These are phyloP conservation scores for Apoda limacodes DNA, from an alignment of 2,888 invertebrate genomes.

Conservation along the genomic window DNA sequence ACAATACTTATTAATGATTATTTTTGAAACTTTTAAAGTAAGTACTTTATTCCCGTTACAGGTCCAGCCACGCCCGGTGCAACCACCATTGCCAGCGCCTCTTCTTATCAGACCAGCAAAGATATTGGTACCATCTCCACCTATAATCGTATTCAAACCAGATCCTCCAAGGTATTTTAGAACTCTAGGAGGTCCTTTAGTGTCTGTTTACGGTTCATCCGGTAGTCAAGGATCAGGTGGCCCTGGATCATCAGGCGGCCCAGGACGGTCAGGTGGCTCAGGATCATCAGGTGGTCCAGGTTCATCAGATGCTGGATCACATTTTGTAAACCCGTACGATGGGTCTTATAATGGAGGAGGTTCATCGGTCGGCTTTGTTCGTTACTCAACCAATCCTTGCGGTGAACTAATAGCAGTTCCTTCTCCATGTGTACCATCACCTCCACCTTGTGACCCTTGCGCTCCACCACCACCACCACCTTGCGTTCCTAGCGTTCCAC, in stretches of 20 bases:
- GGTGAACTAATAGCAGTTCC: background rate
- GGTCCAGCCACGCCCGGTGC: constrained; percentile 37
- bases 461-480: constrained; percentile 9
- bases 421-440: background rate
- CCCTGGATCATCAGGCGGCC: background rate
- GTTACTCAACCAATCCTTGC: background rate
- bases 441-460: constrained; percentile 9
- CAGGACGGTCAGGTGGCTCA: constrained; percentile 6
- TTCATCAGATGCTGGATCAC: no score
- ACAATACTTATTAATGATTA: no score
- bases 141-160: constrained; percentile 42
- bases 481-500: constrained; percentile 1
- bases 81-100: constrained; percentile 29
- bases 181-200: constrained; percentile 29
- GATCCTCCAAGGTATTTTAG: constrained; percentile 33
- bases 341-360: no score
- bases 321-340: no score
- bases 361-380: constrained; percentile 3
- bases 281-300: no score
- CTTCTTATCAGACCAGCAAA: constrained; percentile 39
- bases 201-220: constrained; percentile 17
- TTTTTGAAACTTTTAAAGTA: no score
- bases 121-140: constrained; percentile 39
- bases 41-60: no score
- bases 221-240: no score